Evolutionary conservation across 2,888 invertebrate genomes (phyloP), one percentile per base, ranked within the genome.

Genomic region (Allacma fusca): DNA sequence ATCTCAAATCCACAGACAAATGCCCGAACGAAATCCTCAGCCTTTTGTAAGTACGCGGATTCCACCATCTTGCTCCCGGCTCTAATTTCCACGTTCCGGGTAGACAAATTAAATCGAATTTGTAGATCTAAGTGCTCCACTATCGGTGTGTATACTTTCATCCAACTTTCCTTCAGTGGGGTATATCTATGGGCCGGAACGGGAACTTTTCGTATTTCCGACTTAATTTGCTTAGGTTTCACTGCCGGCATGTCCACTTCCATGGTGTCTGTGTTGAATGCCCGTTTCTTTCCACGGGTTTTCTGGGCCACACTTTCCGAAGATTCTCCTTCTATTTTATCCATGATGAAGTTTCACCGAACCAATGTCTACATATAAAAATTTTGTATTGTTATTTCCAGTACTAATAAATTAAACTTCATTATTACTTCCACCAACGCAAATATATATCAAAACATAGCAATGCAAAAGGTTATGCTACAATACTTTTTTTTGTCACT

Each of bases 1-100:
- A 98, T 94, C 85, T 98, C 97, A 87, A 99, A 99, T 5, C 99
- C 99, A 84, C 92, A 92, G 34, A 97, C 89, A 86, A 98, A 98
- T 1, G 98, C 98, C 87, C 93, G 93, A 0, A 99, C 95, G 89
- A 99, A 99, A 88, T 99, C 99, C 19, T 97, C 96, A 70, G 94
- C 99, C 88, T 97, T 98, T 87, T 99, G 98, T 80, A 99, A 88
- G 87, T 96, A 94, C 13, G 93, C 91, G 81, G 96, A 92, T 85
- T 98, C 97, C 83, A 91, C 90, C 0, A 94, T 94, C 85, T 93
- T 92, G 64, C 89, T 87, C 72, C 88, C 87, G 16, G 89, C 87
- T 85, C 93, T 91, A 71, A 97, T 92, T 88, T 97, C 97, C 0
- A 98, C 95, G 87, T 95, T 94, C 81, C 95, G 90, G 0, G 94